Base-by-base conservation (phyloP, 2,888 invertebrate genomes). In the Acrobasis consociella region DNA sequence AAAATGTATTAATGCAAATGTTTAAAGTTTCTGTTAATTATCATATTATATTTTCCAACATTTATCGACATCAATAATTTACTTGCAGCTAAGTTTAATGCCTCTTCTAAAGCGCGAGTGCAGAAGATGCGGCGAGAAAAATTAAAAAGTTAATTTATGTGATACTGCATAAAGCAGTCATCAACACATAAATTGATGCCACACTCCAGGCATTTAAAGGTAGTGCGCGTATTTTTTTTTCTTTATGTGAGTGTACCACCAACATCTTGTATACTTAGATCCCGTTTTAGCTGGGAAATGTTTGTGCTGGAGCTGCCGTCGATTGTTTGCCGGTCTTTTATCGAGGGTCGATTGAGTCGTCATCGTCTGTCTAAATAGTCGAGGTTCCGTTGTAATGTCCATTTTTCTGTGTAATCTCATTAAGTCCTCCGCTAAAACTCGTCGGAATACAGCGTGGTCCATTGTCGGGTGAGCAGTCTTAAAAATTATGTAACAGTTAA, bases 151-250 rank as follows among this genome's bases (percentile, higher is more conserved):
- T n/a, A n/a, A n/a, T n/a, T n/a, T n/a, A 39, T 39, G 8, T 39
- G 39, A 7, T 39, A 39, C 2, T 39, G 3, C 39, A 39, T 65
- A 49, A 72, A 72, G 49, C 72, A 73, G 10, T 37, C 52, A 8
- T 67, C 62, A 16, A 74, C 65, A 63, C 73, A 74, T 1, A 74
- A 58, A 58, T 69, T 68, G 0, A 69, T 64, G 15, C 69, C 52
- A 15, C 71, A 74, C 49, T 72, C 63, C 46, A 63, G 37, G 60
- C 72, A 74, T 60, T 74, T 71, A 70, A 72, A 74, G 2, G 67
- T 50, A 0, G 72, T 72, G 42, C 72, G 66, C 0, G 68, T 52
- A 7, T 31, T 49, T 10, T 17, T 15, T 56, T 62, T 67, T 16
- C n/a, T 62, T 60, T 49, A 65, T 65, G 8, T 39, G 2, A 0